Evolutionary conservation across 1,140 invertebrate genomes (phyloP), one percentile per base, ranked within the genome.

Genomic region (Drosophila punjabiensis): DNA sequence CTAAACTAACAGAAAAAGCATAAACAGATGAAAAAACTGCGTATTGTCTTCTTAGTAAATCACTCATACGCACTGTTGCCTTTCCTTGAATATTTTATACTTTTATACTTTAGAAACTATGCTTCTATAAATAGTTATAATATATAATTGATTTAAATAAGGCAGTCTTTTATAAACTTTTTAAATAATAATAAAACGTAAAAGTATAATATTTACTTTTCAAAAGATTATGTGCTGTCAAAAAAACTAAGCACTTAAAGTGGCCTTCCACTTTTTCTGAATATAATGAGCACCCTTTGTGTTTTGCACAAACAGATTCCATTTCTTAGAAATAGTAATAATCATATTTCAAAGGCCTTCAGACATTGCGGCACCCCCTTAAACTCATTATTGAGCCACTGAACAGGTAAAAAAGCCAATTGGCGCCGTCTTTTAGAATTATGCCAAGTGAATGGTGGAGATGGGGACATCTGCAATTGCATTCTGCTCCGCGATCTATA

Each of bases 341-440:
- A 13, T 41, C 56, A 33, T 37, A 35, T 71, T 73, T 71, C 28
- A 71, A 50, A 48, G n/a, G 30, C 35, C 28, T 53, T 70, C 33
- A 48, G 67, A 70, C 64, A 45, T 20, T 10, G 37, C 3, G 67
- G 35, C 47, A 45, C 33, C 43, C 18, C 30, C 9, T 2, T 5
- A 20, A 39, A 67, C 37, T 5, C 13, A 1, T 18, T 14, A 39
- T 41, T 45, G 65, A 53, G 32, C 52, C 52, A 39, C 47, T 45
- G 33, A 43, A 28, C 55, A 74, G 70, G 70, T 74, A 41, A 56
- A 24, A 45, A 24, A 37, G 68, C 20, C 48, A 37, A 47, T 45
- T 52, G 83, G 80, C 68, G 80, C 71, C 84, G 74, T 47, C 59
- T 55, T 55, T 78, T 82, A 88, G 84, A 88, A 75, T 79, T 85